phyloP scores from a whole-genome alignment of 2,888 invertebrate genomes.

The Panzeria rudis region DNA sequence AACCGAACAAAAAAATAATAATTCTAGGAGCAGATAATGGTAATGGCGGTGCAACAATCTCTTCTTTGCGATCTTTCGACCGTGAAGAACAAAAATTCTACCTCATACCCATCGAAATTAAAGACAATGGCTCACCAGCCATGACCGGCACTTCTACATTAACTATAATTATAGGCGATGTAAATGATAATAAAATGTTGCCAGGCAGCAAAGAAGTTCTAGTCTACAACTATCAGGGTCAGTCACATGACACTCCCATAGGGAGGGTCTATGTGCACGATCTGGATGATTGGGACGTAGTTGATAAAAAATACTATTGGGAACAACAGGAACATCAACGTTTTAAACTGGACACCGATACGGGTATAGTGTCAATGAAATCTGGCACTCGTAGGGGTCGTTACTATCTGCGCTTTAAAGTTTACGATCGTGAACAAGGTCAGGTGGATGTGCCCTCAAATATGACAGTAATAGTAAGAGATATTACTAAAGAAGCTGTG shows the following conservation, averaged over 20 bases:
- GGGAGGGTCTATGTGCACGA: conserved; percentile 98
- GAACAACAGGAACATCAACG: conserved; percentile 92
- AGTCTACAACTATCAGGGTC: conserved; percentile 97
- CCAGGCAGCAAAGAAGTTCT: conserved; percentile 98
- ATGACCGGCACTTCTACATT: conserved; percentile 98
- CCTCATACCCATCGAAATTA: conserved; percentile 97
- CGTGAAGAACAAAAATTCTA: conserved; percentile 97
- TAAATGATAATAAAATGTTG: conserved; percentile 99
- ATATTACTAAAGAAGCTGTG: conserved; percentile 97
- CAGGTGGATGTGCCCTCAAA: conserved; percentile 97
- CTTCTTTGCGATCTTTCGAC: conserved; percentile 95
- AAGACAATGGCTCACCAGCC: conserved; percentile 96
- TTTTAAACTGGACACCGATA: conserved; percentile 94
- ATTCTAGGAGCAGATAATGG: conserved; percentile 94
- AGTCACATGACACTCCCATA: conserved; percentile 94
- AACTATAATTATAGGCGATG: conserved; percentile 97
- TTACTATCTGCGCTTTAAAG: conserved; percentile 91
- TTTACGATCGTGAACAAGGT: conserved; percentile 96
- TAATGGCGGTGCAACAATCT: conserved; percentile 98
- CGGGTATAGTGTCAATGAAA: conserved; percentile 97
- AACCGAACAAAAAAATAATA: background rate
- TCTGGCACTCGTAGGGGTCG: conserved; percentile 95
- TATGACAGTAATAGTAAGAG: conserved; percentile 95
- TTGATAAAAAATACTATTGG: conserved; percentile 98
- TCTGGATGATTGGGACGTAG: conserved; percentile 98